Percentiles rank a stretch among this genome's conserved stretches.
phyloP scores from a whole-genome alignment of 2,113 vertebrate species.

The Cynoglossus semilaevis region DNA sequence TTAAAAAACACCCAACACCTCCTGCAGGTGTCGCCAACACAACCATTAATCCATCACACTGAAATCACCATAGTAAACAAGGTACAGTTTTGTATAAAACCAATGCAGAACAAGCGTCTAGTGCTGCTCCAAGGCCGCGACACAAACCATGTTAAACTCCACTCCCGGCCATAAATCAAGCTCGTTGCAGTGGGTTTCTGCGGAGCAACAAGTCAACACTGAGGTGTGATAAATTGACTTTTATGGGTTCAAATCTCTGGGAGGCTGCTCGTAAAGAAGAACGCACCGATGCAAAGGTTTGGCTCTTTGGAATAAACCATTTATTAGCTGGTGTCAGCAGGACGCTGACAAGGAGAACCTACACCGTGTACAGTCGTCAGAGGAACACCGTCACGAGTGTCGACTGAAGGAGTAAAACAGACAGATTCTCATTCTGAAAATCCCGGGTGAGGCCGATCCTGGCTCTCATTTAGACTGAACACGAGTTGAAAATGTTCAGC shows the following conservation, averaged over 20 bases:
- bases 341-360: constrained; percentile 10
- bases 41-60: background rate
- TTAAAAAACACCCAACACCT: constrained; percentile 35
- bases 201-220: constrained; percentile 28
- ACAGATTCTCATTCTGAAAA: too few species aligned
- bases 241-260: constrained; percentile 47
- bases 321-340: constrained; percentile 17
- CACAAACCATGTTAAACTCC: constrained; percentile 52
- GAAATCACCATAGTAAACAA: constrained; percentile 38
- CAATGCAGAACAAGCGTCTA: constrained; percentile 28
- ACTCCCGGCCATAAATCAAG: constrained; percentile 39
- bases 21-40: constrained; percentile 7
- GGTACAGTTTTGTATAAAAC: constrained; percentile 23
- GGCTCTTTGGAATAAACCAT: constrained; percentile 15
- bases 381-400: constrained; percentile 6
- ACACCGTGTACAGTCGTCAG: constrained; percentile 2
- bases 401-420: too few species aligned
- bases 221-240: constrained; percentile 41
- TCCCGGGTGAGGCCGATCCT: too few species aligned
- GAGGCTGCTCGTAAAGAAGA: constrained; percentile 40
- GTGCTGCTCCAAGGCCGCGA: constrained; percentile 19
- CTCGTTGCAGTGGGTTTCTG: constrained; percentile 25
- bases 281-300: constrained; percentile 29
- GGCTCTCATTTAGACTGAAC: too few species aligned
- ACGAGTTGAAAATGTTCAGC: too few species aligned